Conservation (phyloP, 2,888 invertebrate species). For the Calameuta filiformis region DNA sequence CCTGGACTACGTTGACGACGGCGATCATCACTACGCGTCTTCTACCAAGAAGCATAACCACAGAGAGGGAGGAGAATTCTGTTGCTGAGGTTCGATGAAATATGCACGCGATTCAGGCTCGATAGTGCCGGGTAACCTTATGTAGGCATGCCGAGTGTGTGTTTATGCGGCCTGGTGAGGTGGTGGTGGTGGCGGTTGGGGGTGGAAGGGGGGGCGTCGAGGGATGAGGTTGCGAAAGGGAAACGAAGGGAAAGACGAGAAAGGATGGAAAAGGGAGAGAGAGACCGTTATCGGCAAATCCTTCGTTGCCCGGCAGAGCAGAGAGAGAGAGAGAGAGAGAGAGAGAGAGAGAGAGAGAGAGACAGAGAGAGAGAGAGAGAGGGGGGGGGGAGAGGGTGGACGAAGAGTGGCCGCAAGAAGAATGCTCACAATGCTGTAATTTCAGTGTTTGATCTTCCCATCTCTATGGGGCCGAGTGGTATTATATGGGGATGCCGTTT, state of each 20-base stretch:
- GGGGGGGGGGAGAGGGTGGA: constrained; percentile 21
- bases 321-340: constrained; percentile 20
- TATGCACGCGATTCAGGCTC: constrained; percentile 56
- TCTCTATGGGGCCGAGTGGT: constrained; percentile 50
- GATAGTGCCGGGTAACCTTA: constrained; percentile 55
- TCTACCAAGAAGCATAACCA: not conserved
- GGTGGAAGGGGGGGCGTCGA: constrained; percentile 2
- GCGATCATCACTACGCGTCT: not conserved
- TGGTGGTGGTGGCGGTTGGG: not conserved
- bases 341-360: constrained; percentile 14
- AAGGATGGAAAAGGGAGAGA: constrained; percentile 20
- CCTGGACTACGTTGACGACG: not conserved
- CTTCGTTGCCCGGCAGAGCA: not conserved
- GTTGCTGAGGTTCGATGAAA: constrained; percentile 44
- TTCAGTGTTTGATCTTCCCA: constrained; percentile 64
- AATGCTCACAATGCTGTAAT: constrained; percentile 64
- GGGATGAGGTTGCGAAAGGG: constrained; percentile 32
- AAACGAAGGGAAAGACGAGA: constrained; percentile 17
- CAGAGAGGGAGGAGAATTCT: not conserved
- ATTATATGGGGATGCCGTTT: constrained; percentile 55
- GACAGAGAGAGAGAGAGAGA: constrained; percentile 20
- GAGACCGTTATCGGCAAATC: constrained; percentile 20
- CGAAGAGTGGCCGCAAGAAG: constrained; percentile 43
- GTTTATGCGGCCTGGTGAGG: constrained; percentile 39
- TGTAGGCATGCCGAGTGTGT: constrained; percentile 48